phyloP scores from a whole-genome alignment of 2,113 vertebrate species.

The Lasiurus cinereus region DNA sequence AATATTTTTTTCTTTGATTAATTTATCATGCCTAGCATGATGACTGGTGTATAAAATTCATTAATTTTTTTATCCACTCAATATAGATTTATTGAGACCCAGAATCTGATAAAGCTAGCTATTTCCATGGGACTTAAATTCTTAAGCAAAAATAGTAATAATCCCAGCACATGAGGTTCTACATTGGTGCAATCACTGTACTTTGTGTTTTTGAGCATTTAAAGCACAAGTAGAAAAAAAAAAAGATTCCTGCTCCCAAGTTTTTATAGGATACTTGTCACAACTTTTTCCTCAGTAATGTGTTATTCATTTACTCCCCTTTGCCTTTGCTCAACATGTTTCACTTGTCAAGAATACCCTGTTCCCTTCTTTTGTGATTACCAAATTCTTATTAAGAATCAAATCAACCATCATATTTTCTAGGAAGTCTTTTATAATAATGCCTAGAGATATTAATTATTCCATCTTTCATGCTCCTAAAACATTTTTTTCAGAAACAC shows the following conservation, averaged over 20 bases:
- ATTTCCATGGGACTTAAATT: not conserved
- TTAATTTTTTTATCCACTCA: not conserved
- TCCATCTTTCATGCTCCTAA: not conserved
- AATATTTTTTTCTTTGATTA: conserved; percentile 17
- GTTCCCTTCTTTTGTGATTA: not conserved
- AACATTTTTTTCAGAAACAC: not conserved
- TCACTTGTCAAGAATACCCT: not conserved
- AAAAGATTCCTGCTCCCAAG: not conserved
- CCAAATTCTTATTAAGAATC: not conserved
- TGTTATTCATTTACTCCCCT: not conserved
- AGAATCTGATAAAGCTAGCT: not conserved
- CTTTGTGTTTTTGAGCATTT: not conserved
- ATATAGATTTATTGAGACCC: not conserved
- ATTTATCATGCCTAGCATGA: not conserved
- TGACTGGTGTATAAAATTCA: not conserved
- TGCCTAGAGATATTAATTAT: not conserved
- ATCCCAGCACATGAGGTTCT: not conserved
- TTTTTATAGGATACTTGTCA: not conserved
- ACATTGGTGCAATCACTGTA: not conserved
- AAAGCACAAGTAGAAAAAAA: not conserved
- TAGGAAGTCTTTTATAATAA: conserved; percentile 7
- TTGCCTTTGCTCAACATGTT: not conserved
- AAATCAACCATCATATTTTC: not conserved
- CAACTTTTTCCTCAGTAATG: not conserved
- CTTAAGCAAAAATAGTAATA: not conserved